Evolutionary conservation across 2,888 invertebrate species (phyloP), one percentile per base, ranked within the genome.

Genomic region (Kuschelorhynchus macadamiae): DNA sequence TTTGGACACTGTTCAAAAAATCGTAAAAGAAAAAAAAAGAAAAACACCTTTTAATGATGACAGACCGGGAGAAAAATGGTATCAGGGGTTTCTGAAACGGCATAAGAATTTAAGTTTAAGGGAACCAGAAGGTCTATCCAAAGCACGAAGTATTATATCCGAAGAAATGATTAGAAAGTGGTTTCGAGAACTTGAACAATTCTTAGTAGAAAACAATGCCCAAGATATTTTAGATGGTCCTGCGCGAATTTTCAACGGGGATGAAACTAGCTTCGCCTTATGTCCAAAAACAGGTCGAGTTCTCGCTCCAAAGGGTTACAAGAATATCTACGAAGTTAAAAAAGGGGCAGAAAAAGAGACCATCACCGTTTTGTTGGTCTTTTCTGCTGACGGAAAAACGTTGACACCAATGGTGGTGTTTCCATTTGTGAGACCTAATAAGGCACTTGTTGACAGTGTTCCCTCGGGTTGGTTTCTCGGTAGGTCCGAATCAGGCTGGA

Each of bases 401-500:
- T 50, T 32, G 12, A 33, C 63, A 9, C 53, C 49, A 11, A n/a
- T 50, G 9, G 55, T 63, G 1, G 33, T 63, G n/a, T 68, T 47
- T 59, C 71, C 68, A 3, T 74, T 70, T 59, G 56, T 66, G 0
- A 47, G 55, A 32, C 69, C 72, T 42, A 72, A 70, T 12, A 49
- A 41, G 33, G 66, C 65, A 32, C 30, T 72, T 20, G 63, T 67
- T 5, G 47, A 67, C 8, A 64, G 53, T 59, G 63, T 74, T 60
- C 72, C 70, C 1, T 0, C 11, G 7, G 30, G 33, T 2, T 73
- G 70, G 71, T 47, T 61, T 46, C 50, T 72, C 9, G 76, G 74
- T 17, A 52, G 52, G 32, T 71, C 72, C 0, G 76, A 77, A 39
- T 47, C 59, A 41, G 77, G 76, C 0, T 78, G 76, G 76, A 77